Percentiles rank a stretch among this genome's conserved stretches.
Conservation (phyloP, 2,113 vertebrate species). For the Mugil cephalus region DNA sequence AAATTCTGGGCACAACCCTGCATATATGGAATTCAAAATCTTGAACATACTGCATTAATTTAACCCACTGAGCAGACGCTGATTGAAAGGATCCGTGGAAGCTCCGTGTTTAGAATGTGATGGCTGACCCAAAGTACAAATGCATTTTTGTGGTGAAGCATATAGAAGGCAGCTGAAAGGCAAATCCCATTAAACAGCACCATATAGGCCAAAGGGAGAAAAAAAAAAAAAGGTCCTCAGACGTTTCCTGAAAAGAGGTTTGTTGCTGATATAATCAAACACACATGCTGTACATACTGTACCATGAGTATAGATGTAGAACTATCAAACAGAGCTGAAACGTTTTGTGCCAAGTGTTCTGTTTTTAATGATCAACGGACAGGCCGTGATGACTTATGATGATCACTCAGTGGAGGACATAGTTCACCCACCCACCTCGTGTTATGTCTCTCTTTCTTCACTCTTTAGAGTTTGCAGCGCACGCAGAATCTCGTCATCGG, state of each 20-base stretch:
- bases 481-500: conserved; percentile 39
- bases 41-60: conserved; percentile 17
- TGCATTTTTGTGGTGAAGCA: conserved; percentile 49
- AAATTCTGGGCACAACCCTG: neutral
- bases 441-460: conserved; percentile 20
- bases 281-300: conserved; percentile 22
- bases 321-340: conserved; percentile 16
- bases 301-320: conserved; percentile 3
- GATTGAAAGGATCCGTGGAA: conserved; percentile 37
- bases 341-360: conserved; percentile 10
- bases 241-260: conserved; percentile 46
- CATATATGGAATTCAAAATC: conserved; percentile 5
- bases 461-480: neutral
- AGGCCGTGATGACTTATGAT: conserved; percentile 32
- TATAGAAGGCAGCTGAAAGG: conserved; percentile 54
- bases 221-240: conserved; percentile 2
- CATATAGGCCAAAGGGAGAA: conserved; percentile 4
- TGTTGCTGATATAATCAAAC: conserved; percentile 56
- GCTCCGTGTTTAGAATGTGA: conserved; percentile 10
- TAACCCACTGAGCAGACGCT: conserved; percentile 9
- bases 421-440: conserved; percentile 48
- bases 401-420: conserved; percentile 20
- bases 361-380: conserved; percentile 20
- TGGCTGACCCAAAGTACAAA: conserved; percentile 23
- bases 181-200: conserved; percentile 33